phyloP scores from a whole-genome alignment of 2,797 vertebrate species.

The Acridotheres tristis region DNA sequence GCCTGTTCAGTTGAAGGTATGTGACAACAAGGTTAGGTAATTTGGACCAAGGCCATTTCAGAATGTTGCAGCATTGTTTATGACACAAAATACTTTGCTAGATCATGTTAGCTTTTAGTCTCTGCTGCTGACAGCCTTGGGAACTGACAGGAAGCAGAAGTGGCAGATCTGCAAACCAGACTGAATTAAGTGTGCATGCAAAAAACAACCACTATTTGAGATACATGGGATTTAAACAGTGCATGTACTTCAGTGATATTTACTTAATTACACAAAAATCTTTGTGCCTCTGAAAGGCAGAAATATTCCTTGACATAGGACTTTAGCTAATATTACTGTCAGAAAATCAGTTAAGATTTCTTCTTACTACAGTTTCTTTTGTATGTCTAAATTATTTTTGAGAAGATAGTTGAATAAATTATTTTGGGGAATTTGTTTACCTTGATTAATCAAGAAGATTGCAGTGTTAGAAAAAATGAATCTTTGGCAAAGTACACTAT shows the following conservation, averaged over 20 bases:
- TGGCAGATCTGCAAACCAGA: not conserved
- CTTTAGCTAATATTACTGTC: not conserved
- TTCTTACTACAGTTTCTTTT: not conserved
- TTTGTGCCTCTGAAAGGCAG: not conserved
- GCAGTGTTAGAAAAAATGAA: not conserved
- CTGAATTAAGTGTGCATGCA: not conserved
- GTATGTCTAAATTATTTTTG: not conserved
- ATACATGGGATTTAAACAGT: not conserved
- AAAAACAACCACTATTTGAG: not conserved
- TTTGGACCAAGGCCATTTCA: not conserved
- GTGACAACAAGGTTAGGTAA: not conserved
- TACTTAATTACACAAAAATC: not conserved
- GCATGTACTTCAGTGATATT: not conserved
- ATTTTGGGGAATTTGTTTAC: not conserved
- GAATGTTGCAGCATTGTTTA: not conserved
- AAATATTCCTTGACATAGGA: not conserved
- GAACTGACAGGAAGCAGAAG: not conserved
- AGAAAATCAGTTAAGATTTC: not conserved
- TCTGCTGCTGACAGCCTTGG: not conserved
- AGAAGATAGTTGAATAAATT: not conserved
- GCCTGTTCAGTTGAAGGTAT: not conserved
- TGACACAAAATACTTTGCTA: not conserved
- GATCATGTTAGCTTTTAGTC: not conserved
- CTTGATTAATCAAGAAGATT: not conserved
- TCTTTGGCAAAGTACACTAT: not conserved